Conservation (phyloP, 2,888 invertebrate genomes). For the Pollenia labialis region DNA sequence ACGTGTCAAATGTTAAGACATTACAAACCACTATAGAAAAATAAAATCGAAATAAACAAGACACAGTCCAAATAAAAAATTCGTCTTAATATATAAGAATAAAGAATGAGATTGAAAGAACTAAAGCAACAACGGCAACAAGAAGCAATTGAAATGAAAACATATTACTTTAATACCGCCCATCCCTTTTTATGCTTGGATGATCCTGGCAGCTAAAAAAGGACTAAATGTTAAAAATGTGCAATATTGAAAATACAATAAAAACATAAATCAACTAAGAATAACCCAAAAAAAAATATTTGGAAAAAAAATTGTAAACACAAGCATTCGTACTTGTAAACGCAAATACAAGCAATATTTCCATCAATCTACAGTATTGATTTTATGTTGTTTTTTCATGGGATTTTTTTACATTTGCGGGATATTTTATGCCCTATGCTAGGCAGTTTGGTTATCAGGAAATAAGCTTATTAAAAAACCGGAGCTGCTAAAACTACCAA, state of each 20-base stretch:
- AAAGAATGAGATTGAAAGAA: conserved; percentile 41
- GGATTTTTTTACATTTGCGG: not conserved
- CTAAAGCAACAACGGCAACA: conserved; percentile 5
- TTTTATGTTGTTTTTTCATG: conserved; percentile 30
- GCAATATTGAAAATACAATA: conserved; percentile 53
- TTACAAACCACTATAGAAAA: conserved; percentile 77
- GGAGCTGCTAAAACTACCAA: too few relatives aligned
- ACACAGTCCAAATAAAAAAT: not conserved
- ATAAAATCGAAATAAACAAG: conserved; percentile 57
- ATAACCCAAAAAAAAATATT: conserved; percentile 46
- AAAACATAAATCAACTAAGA: conserved; percentile 64
- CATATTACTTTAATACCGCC: conserved; percentile 58
- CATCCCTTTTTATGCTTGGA: conserved; percentile 18
- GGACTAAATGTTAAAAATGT: conserved; percentile 65
- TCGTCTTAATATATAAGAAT: conserved; percentile 23
- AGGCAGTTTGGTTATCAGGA: not conserved
- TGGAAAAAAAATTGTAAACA: not conserved
- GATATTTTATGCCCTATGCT: conserved; percentile 7
- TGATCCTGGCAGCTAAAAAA: conserved; percentile 41
- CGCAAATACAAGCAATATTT: conserved; percentile 37
- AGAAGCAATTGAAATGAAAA: conserved; percentile 61
- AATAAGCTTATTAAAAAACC: too few relatives aligned
- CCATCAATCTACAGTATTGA: conserved; percentile 65
- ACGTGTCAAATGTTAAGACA: conserved; percentile 83
- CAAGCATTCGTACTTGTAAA: not conserved